Conservation (phyloP, 2,797 vertebrate genomes). For the Ispidina picta region DNA sequence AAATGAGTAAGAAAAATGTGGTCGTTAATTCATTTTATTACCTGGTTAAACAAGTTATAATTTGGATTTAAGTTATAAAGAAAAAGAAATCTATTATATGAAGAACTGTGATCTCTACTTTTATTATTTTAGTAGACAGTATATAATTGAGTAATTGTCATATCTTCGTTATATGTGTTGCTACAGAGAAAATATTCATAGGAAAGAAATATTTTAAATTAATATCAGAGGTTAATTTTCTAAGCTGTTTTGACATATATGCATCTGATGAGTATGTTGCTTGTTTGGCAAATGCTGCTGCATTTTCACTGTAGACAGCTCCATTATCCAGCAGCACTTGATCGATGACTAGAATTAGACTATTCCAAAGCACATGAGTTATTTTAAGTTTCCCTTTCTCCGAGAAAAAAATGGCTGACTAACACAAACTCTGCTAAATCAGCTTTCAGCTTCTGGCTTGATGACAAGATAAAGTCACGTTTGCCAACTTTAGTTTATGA, state of each 20-base stretch:
- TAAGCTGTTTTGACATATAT: neutral
- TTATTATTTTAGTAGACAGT: neutral
- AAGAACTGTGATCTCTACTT: neutral
- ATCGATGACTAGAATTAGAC: neutral
- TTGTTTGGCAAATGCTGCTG: neutral
- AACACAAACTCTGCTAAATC: neutral
- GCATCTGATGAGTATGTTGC: neutral
- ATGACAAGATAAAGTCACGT: neutral
- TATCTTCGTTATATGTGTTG: neutral
- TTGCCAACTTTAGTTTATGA: neutral
- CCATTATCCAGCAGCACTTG: neutral
- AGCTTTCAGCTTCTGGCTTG: neutral
- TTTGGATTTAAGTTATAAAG: neutral
- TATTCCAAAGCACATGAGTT: neutral
- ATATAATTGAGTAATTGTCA: neutral
- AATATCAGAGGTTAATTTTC: neutral
- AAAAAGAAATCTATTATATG: neutral
- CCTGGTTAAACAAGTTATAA: neutral
- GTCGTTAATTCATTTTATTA: neutral
- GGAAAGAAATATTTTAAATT: neutral
- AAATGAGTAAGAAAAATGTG: constrained; percentile 3
- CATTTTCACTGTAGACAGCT: neutral
- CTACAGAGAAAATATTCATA: neutral
- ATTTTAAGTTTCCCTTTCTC: neutral
- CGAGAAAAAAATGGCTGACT: neutral